Base-by-base conservation (phyloP, 2,797 vertebrate genomes). In the Tragopan temminckii region DNA sequence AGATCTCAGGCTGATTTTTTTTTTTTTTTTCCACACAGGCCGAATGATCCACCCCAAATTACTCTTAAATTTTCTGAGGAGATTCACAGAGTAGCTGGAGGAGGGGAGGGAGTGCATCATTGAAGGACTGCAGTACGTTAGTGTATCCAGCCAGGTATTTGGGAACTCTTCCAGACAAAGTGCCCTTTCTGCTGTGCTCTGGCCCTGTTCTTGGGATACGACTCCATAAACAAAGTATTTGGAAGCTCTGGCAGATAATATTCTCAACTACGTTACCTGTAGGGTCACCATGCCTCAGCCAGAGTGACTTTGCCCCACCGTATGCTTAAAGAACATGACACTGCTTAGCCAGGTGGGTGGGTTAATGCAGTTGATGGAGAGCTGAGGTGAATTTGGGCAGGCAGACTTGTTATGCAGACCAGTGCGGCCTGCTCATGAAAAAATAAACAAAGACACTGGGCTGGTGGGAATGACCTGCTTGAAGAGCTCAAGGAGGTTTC, bases 301-400 rank as follows among this genome's bases (percentile, higher is more conserved):
- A 29, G 52, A 35, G 40, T 35, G 36, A 45, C 84, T 90, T 90
- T 94, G 68, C 29, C 11, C 25, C 71, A 53, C 78, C 36, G 13
- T 78, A 40, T 93, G 33, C 74, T 85, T 90, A 80, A 87, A 93
- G 76, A 95, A 62, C 86, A 80, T 95, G 95, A 93, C n/a, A 82
- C 18, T 85, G 88, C 59, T 94, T 92, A 92, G 85, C 83, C 43
- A 58, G 58, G 43, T 80, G 45, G 7, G 8, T 8, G 8, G 84
- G 80, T 93, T 95, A 93, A 82, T 87, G 45, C 40, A 82, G 45
- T 19, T 91, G 80, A 62, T 88, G 36, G 74, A 63, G 88, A 25
- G 31, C 9, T 81, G 43, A 82, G 80, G 64, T 77, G 67, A 70
- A 63, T 81, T 80, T 78, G 59, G 79, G 66, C 46, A 85, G 77